Evolutionary conservation across 2,888 invertebrate genomes (phyloP), one percentile per base, ranked within the genome.

Genomic region (Priocnemis perturbator): DNA sequence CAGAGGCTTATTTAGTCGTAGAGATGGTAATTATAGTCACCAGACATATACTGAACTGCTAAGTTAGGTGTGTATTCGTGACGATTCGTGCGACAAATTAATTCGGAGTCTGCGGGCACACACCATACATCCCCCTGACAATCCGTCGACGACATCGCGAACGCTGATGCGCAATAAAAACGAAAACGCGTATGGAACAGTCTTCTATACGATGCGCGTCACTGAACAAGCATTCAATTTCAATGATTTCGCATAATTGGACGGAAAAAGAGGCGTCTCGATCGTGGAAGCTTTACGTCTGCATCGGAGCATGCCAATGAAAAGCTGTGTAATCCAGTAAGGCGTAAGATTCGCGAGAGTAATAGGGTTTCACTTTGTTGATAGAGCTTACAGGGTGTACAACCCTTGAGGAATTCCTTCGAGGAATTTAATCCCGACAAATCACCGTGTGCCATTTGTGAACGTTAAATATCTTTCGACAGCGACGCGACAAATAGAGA

Each of bases 351-450:
- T 59, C 50, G 50, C 50, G 1, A 19, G 66, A 23, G 62, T 20
- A 63, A 56, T 70, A 74, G 60, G 67, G 69, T 70, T 69, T 75
- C 73, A 45, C 68, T 68, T 64, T 68, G 73, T 67, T 70, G 73
- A 78, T 53, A 69, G 61, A 63, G 69, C 71, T 45, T 64, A 63
- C 52, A 63, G 67, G 37, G 58, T 56, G 60, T 71, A 67, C 70
- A 59, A 69, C 67, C 73, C 63, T 52, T 59, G 63, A 61, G 53
- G 69, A 71, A 67, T 71, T 69, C 53, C 69, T 63, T 64, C 62
- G 59, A 62, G 69, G 50, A 50, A 75, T 76, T 68, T 76, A 60
- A 68, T 64, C 67, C 62, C 62, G 76, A 63, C 73, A 74, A 78
- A 78, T 73, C 58, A 69, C 59, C 67, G 53, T 26, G 3, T 50